These are phyloP conservation scores for Lucinisca nassula DNA, from an alignment of 2,888 invertebrate genomes.

Conservation along the genomic window DNA sequence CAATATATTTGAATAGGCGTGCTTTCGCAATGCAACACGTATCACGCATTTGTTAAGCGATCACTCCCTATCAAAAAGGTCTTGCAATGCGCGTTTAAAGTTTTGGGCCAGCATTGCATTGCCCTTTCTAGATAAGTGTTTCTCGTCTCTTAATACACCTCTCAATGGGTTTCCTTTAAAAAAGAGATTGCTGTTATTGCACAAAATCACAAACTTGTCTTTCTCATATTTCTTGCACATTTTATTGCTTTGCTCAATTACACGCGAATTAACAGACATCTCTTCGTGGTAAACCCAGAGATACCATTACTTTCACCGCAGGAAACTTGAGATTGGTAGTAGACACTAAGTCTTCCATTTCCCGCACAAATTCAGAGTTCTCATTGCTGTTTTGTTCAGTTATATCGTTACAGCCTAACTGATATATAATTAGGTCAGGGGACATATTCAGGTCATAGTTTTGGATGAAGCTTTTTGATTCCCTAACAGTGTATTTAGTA, in stretches of 20 bases:
- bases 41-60: too few species aligned
- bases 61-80: too few species aligned
- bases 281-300: background rate
- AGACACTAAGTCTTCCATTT: background rate
- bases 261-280: background rate
- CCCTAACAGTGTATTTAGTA: background rate
- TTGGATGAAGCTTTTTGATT: background rate
- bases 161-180: background rate
- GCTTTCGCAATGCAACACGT: too few species aligned
- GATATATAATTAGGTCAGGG: background rate
- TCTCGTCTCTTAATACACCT: background rate
- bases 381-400: background rate
- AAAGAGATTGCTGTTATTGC: background rate
- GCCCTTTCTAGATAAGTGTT: background rate
- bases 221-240: background rate
- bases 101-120: too few species aligned
- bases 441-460: background rate
- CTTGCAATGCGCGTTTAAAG: too few species aligned
- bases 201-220: background rate
- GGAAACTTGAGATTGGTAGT: conserved; percentile 1
- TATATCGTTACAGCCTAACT: background rate
- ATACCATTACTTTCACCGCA: background rate
- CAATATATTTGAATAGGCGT: too few species aligned
- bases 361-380: background rate
- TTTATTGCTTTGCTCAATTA: background rate